These are phyloP conservation scores for Aselliscus stoliczkanus DNA, from an alignment of 2,797 vertebrate species.

Conservation along the genomic window DNA sequence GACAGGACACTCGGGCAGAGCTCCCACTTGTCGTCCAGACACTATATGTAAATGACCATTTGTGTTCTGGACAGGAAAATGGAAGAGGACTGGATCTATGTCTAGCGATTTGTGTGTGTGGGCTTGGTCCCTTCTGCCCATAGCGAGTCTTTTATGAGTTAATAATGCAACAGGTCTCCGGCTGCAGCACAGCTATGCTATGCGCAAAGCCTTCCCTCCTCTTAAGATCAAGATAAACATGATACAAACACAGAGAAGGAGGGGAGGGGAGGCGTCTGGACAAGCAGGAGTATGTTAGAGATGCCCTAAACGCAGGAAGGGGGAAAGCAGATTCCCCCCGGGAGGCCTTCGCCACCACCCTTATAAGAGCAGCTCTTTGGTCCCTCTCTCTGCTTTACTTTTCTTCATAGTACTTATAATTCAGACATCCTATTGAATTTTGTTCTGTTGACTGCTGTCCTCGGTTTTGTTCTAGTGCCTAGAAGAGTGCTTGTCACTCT, in stretches of 20 bases:
- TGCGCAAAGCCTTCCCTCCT: neutral
- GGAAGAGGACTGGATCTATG: neutral
- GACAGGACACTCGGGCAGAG: neutral
- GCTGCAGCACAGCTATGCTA: neutral
- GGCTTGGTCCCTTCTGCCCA: neutral
- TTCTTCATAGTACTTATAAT: neutral
- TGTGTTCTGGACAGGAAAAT: neutral
- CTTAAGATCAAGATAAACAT: neutral
- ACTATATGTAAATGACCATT: neutral
- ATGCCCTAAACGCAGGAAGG: neutral
- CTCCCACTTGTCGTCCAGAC: neutral
- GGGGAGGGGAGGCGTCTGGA: neutral
- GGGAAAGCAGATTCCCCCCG: accelerated
- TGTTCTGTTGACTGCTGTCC: neutral
- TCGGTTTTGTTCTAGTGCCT: neutral
- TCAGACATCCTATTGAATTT: neutral
- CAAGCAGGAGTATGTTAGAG: neutral
- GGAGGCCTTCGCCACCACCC: neutral
- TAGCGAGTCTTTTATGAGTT: neutral
- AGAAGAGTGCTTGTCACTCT: neutral
- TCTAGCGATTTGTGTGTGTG: too few species aligned
- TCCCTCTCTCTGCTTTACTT: neutral
- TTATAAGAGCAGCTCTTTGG: neutral
- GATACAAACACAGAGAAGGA: neutral
- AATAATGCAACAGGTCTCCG: neutral